Evolutionary conservation across 2,888 invertebrate species (phyloP), one percentile per base, ranked within the genome.

Genomic region (Hemistola chrysoprasaria): DNA sequence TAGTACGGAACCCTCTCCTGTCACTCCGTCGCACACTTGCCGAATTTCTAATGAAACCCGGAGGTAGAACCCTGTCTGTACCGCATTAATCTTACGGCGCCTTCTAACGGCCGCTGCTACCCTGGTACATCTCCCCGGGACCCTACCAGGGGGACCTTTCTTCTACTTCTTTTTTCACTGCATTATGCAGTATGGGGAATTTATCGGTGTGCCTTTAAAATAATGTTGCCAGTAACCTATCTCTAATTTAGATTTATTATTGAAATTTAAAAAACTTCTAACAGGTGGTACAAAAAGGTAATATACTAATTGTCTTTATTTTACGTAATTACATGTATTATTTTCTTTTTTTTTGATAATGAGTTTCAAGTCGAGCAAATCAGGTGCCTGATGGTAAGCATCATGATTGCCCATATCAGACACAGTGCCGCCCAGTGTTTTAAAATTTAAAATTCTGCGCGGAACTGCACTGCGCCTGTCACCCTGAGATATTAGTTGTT

Each of bases 61-160:
- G 16, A 16, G 67, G 83, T 83, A 16, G 16, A 16, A 16, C 16
- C 81, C 83, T 72, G 78, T 72, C 74, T 77, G 78, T 71, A 68
- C 76, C 77, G 83, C 85, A 87, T 87, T 87, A 86, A 87, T 87
- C 87, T 86, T 86, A 71, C 73, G 73, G 76, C 65, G 68, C 65
- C 74, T 72, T 72, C 74, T 78, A 71, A 60, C 62, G 67, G 78
- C 59, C 78, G 73, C 78, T 79, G 76, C 65, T 64, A 64, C 65
- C 85, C 79, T 83, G 64, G 83, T 85, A 84, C 79, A 75, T 77
- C 76, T 70, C 59, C 74, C 75, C 64, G 76, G 81, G 74, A 73
- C 78, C 74, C 65, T 65, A 47, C 55, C 68, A 62, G 76, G 80
- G 84, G 80, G 74, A 62, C 69, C 62, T 68, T 71, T 75, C 72